A percentile compares a stretch with the other conserved stretches of the same genome.
Evolutionary conservation across 1,140 invertebrate genomes (phyloP).

Genomic region (roundworm (Caenorhabditis elegans)): WBcel235 BX284603.4:6868501-6869000

Average conservation of each 20-base stretch:
- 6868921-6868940: not conserved
- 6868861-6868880: slow-evolving; percentile 17
- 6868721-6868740: slow-evolving; percentile 9
- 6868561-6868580: not conserved
- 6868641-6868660: not conserved
- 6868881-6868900: slow-evolving; percentile 21
- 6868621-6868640: slow-evolving; percentile 3
- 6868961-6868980: not conserved
- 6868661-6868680: not conserved
- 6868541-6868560: not conserved
- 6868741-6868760: not conserved
- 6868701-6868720: not conserved
- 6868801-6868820: slow-evolving; percentile 19
- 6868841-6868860: not conserved
- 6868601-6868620: slow-evolving; percentile 8
- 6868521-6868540: slow-evolving; percentile 16
- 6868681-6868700: not conserved
- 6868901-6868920: not conserved
- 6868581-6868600: slow-evolving; percentile 6
- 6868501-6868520: slow-evolving; percentile 20
- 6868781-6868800: slow-evolving; percentile 12
- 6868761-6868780: slow-evolving; percentile 3
- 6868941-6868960: not conserved
- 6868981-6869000: not conserved
- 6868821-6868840: not conserved